Percentiles rank a stretch among this genome's conserved stretches.
phyloP scores from a whole-genome alignment of 2,888 invertebrate genomes.

The Plemyria rubiginata region DNA sequence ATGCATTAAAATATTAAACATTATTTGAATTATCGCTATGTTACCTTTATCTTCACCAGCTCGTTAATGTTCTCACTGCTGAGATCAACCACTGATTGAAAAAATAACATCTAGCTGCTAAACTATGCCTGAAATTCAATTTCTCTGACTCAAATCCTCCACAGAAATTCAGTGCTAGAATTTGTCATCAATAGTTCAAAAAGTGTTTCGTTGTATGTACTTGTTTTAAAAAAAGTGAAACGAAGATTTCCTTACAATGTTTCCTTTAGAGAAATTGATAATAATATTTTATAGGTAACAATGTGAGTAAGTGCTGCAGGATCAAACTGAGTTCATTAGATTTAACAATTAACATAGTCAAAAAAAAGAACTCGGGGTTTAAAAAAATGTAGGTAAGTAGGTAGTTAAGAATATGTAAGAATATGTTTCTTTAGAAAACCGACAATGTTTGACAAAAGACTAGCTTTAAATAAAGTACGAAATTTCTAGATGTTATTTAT shows the following conservation, averaged over 20 bases:
- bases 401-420: too few relatives aligned
- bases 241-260: not conserved
- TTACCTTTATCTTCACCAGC: conserved; percentile 31
- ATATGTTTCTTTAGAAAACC: too few relatives aligned
- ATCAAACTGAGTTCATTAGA: too few relatives aligned
- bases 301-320: not conserved
- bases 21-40: conserved; percentile 22
- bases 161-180: not conserved
- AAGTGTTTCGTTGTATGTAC: not conserved
- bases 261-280: not conserved
- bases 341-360: too few relatives aligned
- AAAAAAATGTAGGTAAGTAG: too few relatives aligned
- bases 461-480: too few relatives aligned
- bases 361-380: too few relatives aligned
- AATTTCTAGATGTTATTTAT: too few relatives aligned
- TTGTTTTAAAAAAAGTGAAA: not conserved
- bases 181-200: not conserved
- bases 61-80: conserved; percentile 24
- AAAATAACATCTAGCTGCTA: not conserved
- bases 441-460: too few relatives aligned
- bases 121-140: not conserved
- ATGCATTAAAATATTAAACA: conserved; percentile 35
- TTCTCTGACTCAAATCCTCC: not conserved
- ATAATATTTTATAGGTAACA: not conserved
- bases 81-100: conserved; percentile 12